phyloP scores from a whole-genome alignment of 1,140 invertebrate genomes.

The Limonius californicus region DNA sequence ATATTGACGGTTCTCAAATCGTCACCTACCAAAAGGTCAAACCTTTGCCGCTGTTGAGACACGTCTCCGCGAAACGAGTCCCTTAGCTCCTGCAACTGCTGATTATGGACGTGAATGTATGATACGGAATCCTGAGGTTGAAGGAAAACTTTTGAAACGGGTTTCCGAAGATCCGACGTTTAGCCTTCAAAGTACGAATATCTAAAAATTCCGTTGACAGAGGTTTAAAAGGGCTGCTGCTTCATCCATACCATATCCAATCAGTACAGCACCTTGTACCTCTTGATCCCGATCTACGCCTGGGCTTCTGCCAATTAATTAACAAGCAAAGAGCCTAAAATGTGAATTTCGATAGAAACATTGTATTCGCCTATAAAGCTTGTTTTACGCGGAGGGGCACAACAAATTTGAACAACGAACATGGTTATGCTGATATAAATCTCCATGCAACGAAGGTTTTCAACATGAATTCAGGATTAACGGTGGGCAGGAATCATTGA shows the following conservation, averaged over 20 bases:
- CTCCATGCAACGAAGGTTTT: too few species aligned
- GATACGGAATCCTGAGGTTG: background rate
- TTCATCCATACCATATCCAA: conserved; percentile 1
- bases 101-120: background rate
- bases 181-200: background rate
- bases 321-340: too few species aligned
- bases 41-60: conserved; percentile 12
- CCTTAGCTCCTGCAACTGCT: background rate
- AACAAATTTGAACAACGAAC: background rate
- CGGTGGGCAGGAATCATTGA: background rate
- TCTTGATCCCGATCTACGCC: background rate
- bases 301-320: background rate
- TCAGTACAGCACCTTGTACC: background rate
- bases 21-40: background rate
- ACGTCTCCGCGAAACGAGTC: conserved; percentile 4
- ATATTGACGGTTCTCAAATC: background rate
- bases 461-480: background rate
- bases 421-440: too few species aligned
- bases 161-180: background rate
- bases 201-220: background rate
- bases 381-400: background rate
- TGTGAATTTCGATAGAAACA: background rate
- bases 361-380: background rate
- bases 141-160: background rate
- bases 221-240: background rate